phyloP scores from a whole-genome alignment of 1,140 invertebrate genomes.

The Cyrtorhinus lividipennis region DNA sequence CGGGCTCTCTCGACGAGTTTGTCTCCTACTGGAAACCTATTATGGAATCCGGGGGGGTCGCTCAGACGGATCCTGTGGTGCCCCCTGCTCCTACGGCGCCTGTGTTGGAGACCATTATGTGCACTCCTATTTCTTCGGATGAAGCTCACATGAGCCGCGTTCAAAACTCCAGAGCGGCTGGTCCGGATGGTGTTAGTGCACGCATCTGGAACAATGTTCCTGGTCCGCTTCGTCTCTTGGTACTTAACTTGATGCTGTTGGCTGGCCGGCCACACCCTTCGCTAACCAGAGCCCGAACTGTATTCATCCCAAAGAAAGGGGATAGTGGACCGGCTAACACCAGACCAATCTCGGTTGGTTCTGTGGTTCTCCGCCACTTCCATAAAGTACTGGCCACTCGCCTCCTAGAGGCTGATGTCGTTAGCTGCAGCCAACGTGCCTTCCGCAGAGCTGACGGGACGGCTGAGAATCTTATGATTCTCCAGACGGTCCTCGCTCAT shows the following conservation, averaged over 20 bases:
- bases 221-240: neutral
- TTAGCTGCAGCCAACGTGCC: neutral
- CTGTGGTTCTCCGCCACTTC: conserved; percentile 1
- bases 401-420: neutral
- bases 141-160: neutral
- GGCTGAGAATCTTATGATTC: too few relatives aligned
- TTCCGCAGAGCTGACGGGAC: neutral
- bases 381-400: neutral
- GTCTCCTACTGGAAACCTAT: neutral
- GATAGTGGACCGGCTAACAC: too few relatives aligned
- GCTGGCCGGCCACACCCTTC: too few relatives aligned
- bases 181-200: neutral
- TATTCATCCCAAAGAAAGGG: neutral
- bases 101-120: neutral
- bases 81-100: neutral
- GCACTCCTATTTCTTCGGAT: neutral
- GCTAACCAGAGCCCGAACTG: neutral
- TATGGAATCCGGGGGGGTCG: neutral
- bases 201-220: neutral
- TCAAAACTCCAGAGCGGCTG: neutral
- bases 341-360: neutral
- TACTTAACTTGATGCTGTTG: neutral
- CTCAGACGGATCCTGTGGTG: neutral
- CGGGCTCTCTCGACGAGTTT: too few relatives aligned
- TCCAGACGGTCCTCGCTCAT: too few relatives aligned